Evolutionary conservation across 1,140 invertebrate species (phyloP).

Genomic region (Heliconius hewitsoni): DNA sequence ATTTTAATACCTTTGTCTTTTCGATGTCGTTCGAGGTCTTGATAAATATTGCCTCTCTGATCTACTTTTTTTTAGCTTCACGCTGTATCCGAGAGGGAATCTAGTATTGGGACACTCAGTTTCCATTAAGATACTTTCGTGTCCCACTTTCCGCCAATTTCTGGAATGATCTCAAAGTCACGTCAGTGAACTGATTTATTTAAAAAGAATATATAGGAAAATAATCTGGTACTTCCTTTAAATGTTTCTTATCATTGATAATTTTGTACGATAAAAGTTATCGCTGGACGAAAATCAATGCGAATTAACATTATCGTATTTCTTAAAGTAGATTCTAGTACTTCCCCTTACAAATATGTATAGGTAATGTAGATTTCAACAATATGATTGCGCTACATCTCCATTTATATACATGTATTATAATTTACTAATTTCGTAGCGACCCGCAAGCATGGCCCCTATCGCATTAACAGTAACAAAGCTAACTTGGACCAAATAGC

Average conservation of each 20-base stretch:
- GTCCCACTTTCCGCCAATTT: too few species aligned
- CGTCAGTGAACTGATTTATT: too few species aligned
- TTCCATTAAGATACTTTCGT: too few species aligned
- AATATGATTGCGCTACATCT: too few species aligned
- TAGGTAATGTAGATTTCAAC: neutral
- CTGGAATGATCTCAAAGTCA: too few species aligned
- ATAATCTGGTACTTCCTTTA: neutral
- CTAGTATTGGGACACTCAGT: too few species aligned
- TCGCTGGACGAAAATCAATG: neutral
- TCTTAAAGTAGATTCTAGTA: neutral
- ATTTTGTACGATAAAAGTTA: neutral
- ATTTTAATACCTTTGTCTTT: conserved; percentile 1
- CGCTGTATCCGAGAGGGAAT: neutral
- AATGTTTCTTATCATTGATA: neutral
- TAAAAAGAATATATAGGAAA: too few species aligned
- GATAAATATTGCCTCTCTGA: neutral
- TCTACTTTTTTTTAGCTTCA: neutral
- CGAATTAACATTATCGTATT: neutral
- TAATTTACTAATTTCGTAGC: too few species aligned
- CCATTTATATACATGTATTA: too few species aligned
- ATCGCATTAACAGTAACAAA: too few species aligned
- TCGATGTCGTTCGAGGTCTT: neutral
- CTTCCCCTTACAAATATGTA: neutral
- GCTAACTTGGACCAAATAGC: too few species aligned
- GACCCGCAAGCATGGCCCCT: too few species aligned